phyloP scores from a whole-genome alignment of 2,113 vertebrate species.

The Connochaetes taurinus region DNA sequence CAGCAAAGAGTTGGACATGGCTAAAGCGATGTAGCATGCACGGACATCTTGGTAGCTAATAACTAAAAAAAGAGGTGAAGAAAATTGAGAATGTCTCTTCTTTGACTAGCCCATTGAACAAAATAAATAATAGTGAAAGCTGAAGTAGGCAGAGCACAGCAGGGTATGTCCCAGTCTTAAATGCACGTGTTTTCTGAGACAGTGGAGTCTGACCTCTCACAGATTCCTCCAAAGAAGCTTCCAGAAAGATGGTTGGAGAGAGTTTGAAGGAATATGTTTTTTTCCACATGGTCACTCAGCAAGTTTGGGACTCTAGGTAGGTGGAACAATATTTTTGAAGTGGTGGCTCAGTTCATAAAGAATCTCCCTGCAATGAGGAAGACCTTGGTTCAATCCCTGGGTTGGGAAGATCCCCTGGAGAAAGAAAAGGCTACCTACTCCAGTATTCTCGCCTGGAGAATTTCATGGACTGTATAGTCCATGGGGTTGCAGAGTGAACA shows the following conservation, averaged over 20 bases:
- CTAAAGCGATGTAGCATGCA: background rate
- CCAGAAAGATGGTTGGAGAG: background rate
- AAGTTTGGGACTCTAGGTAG: no score
- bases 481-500: background rate
- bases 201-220: background rate
- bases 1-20: background rate
- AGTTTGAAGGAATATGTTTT: background rate
- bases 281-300: rapidly evolving
- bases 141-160: no score
- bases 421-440: background rate
- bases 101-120: background rate
- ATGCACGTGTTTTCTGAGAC: rapidly evolving
- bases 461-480: background rate
- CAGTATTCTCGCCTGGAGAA: no score
- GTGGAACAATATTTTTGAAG: background rate
- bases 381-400: background rate
- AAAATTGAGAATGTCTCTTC: background rate
- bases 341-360: background rate
- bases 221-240: background rate
- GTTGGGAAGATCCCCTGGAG: background rate
- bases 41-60: background rate
- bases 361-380: background rate
- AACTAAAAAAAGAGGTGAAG: background rate
- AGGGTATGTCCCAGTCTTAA: rapidly evolving
- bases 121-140: background rate